Evolutionary conservation across 2,797 vertebrate genomes (phyloP), one percentile per base, ranked within the genome.

Genomic region (Periparus ater): DNA sequence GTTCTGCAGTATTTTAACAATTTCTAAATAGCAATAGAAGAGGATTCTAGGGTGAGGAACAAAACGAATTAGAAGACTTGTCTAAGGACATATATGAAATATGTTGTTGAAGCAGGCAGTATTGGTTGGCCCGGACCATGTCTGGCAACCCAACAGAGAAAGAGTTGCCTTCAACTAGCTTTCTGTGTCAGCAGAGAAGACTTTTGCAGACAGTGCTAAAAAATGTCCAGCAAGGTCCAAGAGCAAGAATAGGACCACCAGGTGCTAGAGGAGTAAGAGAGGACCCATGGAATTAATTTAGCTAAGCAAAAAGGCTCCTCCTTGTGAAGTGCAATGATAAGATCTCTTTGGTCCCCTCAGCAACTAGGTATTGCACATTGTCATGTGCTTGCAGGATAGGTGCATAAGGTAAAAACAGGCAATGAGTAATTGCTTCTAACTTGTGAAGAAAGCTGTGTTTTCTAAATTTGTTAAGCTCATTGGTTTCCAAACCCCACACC

Each of bases 291-390:
- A 83, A 91, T 58, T 83, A 77, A 85, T 91, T 83, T 91, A 77
- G 22, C 44, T 61, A 95, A 93, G 77, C 74, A 90, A 66, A 85
- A 92, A 97, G 63, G 75, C 62, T 95, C 90, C 78, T 86, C n/a
- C 87, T 94, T 88, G 86, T 91, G 89, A 93, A 93, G 86, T 58
- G 58, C 51, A 51, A 21, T 62, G 50, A 80, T 74, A 83, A 86
- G 67, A 82, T 26, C 82, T 91, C 38, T 86, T 75, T 82, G 45
- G 58, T 88, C 55, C 57, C 62, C 55, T 93, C 65, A 72, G 53
- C 51, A 60, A 19, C n/a, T 36, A 57, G n/a, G 17, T 81, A 81
- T 40, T 78, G 75, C 61, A 55, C 4, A 44, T 87, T 65, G 54
- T 71, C 54, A 91, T 1, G 1, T 57, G 13, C 48, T 67, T 77